Base-by-base conservation (phyloP, 1,140 invertebrate species). In the Neodiprion pinetum region DNA sequence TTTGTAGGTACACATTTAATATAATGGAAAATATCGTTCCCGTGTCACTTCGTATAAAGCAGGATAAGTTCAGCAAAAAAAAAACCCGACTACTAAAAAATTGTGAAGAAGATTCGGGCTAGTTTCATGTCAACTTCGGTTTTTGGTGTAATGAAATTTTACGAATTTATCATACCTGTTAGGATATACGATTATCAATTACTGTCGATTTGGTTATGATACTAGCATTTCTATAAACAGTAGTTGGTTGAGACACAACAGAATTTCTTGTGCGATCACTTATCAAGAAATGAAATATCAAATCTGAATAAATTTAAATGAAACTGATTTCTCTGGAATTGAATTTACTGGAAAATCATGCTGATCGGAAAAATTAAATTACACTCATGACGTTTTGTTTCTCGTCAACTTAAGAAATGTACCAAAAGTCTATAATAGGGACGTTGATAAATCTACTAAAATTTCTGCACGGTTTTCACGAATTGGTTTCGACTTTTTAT, bases 401-500 rank as follows among this genome's bases (percentile, higher is more conserved):
- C 17, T 65, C 61, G 61, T 65, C 12, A 65, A 14, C 17, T 65
- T 65, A 21, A 79, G 50, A 76, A 72, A 77, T 72, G 71, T 65
- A 80, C 72, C 74, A 75, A 77, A 67, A 72, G 71, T 75, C 28
- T 1, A 17, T 17, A 17, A 17, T 17, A 65, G 61, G 61, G 61
- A 40, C 28, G 5, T 40, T 65, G 7, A 65, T 14, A 21, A 65
- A 7, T 65, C 17, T 65, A 65, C 17, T 65, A 65, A 65, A 21
- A 65, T 1, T 14, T 65, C 61, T 14, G 1, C 17, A 21, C 17
- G 12, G 1, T 14, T 17, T 14, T 65, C 61, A 5, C 1, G 17
- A 65, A 14, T 65, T 65, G 61, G 12, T 65, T 14, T 4, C 12
- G 17, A 21, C 4, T 65, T 17, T 17, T 65, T 65, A 21, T 17